Conservation (phyloP, 2,113 vertebrate species). For the Notechis scutatus region DNA sequence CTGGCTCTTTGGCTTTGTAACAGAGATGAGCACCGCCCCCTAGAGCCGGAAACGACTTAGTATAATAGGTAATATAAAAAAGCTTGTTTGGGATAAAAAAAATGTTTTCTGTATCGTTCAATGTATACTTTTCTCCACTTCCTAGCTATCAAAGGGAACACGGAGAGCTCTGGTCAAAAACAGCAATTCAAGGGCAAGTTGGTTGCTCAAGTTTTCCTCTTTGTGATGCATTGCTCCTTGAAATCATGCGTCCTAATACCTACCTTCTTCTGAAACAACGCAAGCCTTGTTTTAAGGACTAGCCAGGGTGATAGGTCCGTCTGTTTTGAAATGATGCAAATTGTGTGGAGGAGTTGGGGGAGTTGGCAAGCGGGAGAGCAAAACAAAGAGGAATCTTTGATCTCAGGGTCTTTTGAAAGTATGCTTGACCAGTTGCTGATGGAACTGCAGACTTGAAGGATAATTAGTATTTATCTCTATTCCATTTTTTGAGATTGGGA, state of each 20-base stretch:
- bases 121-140: not conserved
- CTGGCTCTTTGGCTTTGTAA: too few species aligned
- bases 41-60: too few species aligned
- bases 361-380: constrained; percentile 31
- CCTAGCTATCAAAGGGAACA: not conserved
- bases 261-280: constrained; percentile 7
- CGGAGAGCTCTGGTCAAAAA: not conserved
- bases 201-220: not conserved
- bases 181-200: constrained; percentile 11
- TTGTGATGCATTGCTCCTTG: fast-evolving
- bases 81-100: not conserved
- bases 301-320: not conserved
- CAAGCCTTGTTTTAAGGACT: not conserved
- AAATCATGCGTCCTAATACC: not conserved
- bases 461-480: constrained; percentile 64
- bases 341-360: not conserved
- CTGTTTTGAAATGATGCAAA: constrained; percentile 35
- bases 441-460: constrained; percentile 35
- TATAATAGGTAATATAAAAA: not conserved
- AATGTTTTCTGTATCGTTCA: too few species aligned
- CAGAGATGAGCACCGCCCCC: too few species aligned
- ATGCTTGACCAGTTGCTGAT: constrained; percentile 49
- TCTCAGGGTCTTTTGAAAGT: constrained; percentile 51
- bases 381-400: constrained; percentile 54
- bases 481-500: constrained; percentile 45